Evolutionary conservation across 2,113 vertebrate species (phyloP), one percentile per base, ranked within the genome.

Genomic region (Megatriorchis doriae): DNA sequence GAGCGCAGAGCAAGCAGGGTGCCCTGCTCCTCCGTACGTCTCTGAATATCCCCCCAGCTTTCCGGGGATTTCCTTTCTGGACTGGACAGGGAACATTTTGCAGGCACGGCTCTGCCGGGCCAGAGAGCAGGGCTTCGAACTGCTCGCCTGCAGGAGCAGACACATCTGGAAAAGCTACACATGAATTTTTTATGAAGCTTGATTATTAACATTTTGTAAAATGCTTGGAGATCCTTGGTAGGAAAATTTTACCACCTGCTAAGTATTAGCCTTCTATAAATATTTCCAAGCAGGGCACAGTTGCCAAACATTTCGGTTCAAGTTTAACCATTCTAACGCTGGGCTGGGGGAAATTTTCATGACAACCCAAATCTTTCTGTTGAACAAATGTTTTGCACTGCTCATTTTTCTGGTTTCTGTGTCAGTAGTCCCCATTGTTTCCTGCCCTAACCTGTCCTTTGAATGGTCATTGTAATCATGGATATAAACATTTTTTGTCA

Each of bases 171-270:
- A 95, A 93, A 93, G 48, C 71, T 55, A 31, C 0, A 11, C 50
- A 59, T 88, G 9, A 66, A 20, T 92, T 83, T 86, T 92, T 94
- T 66, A 68, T 81, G 70, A 87, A 89, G 83, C 53, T 72, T 91
- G 52, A 68, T 84, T 80, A 89, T 87, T 85, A 94, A 86, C 0
- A 0, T 93, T 96, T 86, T 88, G 47, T 86, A 88, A 86, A 95
- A 96, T 89, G 38, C 45, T 89, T 68, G 63, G 83, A 73, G 70
- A 94, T 61, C 45, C 42, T 84, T 66, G 40, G 61, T 72, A 92
- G 94, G 93, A 96, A 95, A 94, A 91, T 90, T 71, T 94, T 96
- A 79, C 78, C 93, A 92, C 86, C 66, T 87, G 68, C 52, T 92
- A 89, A 68, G 48, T 68, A 90, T 95, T 79, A 81, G 80, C 21